phyloP scores from a whole-genome alignment of 2,113 vertebrate genomes.

The Rostratula benghalensis region DNA sequence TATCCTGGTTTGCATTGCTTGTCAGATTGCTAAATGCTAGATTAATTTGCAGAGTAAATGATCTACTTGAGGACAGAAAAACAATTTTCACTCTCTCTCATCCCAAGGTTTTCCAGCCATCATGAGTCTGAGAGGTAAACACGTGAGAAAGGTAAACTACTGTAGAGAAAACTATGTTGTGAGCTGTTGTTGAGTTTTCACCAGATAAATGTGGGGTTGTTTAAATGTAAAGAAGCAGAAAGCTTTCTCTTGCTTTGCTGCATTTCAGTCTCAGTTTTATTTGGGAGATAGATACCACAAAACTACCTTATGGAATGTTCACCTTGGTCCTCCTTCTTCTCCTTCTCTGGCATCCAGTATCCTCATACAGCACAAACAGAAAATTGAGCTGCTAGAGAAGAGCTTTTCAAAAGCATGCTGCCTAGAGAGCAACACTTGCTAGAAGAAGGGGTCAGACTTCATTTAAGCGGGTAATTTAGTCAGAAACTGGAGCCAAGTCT shows the following conservation, averaged over 20 bases:
- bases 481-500: background rate
- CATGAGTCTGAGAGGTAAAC: background rate
- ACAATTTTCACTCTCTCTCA: background rate
- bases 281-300: background rate
- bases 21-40: conserved; percentile 14
- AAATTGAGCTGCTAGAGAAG: background rate
- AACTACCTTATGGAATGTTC: background rate
- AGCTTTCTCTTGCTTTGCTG: background rate
- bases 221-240: background rate
- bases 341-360: background rate
- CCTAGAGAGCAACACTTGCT: background rate
- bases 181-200: background rate
- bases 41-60: conserved; percentile 31
- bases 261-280: background rate
- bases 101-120: background rate
- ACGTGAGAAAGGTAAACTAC: background rate
- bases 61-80: background rate
- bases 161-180: background rate
- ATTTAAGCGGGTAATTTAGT: background rate
- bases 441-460: background rate
- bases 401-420: background rate
- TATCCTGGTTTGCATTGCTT: background rate
- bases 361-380: background rate
- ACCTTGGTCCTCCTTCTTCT: background rate
- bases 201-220: accelerated